These are phyloP conservation scores for Chinchilla lanigera DNA, from an alignment of 2,113 vertebrate species.

Conservation along the genomic window DNA sequence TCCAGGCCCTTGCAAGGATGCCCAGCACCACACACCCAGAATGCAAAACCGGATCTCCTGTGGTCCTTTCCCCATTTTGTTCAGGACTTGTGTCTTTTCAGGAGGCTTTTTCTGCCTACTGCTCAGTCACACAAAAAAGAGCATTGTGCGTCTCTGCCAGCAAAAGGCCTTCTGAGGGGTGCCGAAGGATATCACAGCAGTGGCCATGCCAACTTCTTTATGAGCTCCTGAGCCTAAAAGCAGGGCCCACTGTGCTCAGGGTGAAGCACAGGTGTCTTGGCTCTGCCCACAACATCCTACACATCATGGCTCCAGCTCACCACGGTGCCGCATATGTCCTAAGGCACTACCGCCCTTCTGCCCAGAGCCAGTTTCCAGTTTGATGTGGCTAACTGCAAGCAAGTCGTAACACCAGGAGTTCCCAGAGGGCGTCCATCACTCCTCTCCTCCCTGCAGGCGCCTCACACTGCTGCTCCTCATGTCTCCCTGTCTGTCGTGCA, in stretches of 20 bases:
- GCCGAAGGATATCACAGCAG: background rate
- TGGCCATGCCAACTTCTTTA: background rate
- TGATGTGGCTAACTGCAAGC: fast-evolving
- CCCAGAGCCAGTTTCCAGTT: background rate
- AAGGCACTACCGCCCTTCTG: no score
- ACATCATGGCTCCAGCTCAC: no score
- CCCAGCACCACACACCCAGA: background rate
- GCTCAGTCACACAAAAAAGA: background rate
- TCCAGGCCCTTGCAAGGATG: background rate
- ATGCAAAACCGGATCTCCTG: background rate
- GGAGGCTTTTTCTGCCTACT: background rate
- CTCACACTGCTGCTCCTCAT: background rate
- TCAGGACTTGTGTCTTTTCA: background rate
- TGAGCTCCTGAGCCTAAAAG: background rate
- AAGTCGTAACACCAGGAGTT: background rate
- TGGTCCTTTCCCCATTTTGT: background rate
- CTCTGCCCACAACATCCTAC: background rate
- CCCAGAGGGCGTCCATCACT: fast-evolving
- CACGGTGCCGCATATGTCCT: fast-evolving
- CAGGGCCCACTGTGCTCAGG: background rate
- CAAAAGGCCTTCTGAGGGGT: background rate
- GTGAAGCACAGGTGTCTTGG: background rate
- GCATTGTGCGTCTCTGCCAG: background rate
- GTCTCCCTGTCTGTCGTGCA: background rate
- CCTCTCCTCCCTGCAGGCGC: fast-evolving